Conservation (phyloP, 2,888 invertebrate genomes). For the Desoria tigrina region DNA sequence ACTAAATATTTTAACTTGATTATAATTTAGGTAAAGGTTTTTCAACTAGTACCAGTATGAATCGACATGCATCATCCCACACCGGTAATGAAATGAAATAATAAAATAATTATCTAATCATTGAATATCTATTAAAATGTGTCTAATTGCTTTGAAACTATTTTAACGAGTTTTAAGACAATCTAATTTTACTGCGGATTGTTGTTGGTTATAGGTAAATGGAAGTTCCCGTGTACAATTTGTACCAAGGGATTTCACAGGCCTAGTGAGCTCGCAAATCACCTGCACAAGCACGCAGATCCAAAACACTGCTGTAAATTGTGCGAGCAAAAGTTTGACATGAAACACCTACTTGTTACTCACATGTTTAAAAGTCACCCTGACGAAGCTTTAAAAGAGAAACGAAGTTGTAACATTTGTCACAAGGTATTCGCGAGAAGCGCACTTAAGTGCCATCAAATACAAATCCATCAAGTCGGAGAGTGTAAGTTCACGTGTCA, state of each 20-base stretch:
- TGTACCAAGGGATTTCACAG: conserved; percentile 7
- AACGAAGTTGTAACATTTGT: neutral
- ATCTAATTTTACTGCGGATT: too few species aligned
- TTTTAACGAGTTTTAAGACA: too few species aligned
- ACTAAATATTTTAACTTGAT: too few species aligned
- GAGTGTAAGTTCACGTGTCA: neutral
- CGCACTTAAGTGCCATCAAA: conserved; percentile 1
- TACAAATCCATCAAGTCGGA: neutral
- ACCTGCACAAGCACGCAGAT: neutral
- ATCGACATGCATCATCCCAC: neutral
- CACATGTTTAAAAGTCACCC: neutral
- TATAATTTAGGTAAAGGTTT: too few species aligned
- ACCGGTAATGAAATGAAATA: too few species aligned
- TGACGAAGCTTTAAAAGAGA: neutral
- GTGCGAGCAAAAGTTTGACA: conserved; percentile 8
- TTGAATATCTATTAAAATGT: too few species aligned
- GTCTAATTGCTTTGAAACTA: too few species aligned
- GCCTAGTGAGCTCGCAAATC: neutral
- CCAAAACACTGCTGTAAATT: neutral
- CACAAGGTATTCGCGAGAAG: neutral
- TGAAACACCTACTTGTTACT: neutral
- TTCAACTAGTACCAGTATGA: neutral
- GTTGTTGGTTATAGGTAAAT: neutral
- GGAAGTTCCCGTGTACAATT: conserved; percentile 8
- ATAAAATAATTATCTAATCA: neutral